Base-by-base conservation (phyloP, 2,797 vertebrate species). In the Pseudomugil gertrudae region DNA sequence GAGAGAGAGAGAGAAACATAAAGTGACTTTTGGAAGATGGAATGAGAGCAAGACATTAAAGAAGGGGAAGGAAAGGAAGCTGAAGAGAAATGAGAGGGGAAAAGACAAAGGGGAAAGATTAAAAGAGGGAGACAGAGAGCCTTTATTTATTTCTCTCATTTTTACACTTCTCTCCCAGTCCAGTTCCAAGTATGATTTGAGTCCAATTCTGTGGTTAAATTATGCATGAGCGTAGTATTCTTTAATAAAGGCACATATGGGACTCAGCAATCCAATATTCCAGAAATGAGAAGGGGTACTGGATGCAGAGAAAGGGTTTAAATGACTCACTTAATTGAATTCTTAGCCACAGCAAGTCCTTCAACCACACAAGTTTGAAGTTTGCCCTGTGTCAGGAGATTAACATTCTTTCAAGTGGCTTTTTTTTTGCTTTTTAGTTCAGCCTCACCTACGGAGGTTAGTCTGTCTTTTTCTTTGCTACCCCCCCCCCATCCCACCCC, bases 281-380 rank as follows among this genome's bases (percentile, higher is more conserved):
- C 78, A 73, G 68, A 84, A 87, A 78, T 74, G 67, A 80, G 74
- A 77, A 2, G 19, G 66, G 66, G 69, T 60, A 40, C 50, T 27
- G 19, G 72, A 86, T 75, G 56, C 66, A 56, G 36, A 72, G 69
- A 81, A 84, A 81, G 66, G 70, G 60, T 85, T 85, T 84, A 72
- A 70, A 76, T 52, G 66, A 63, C 75, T 80, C 36, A 63, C 40
- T 83, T 86, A 84, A 88, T 88, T 86, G 83, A 88, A 84, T 85
- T 79, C 76, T 74, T 69, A 80, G 58, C 77, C 68, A 78, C 43
- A 26, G 27, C 35, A 70, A 81, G 56, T 71, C 61, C 47, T 53
- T 83, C 76, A 47, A 62, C 55, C 14, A 33, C 54, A 70, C 67
- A 40, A 55, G 55, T 70, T 62, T 27, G 36, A 64, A 63, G 61